Evolutionary conservation across 2,113 vertebrate species (phyloP).

Genomic region (Percina caprodes): DNA sequence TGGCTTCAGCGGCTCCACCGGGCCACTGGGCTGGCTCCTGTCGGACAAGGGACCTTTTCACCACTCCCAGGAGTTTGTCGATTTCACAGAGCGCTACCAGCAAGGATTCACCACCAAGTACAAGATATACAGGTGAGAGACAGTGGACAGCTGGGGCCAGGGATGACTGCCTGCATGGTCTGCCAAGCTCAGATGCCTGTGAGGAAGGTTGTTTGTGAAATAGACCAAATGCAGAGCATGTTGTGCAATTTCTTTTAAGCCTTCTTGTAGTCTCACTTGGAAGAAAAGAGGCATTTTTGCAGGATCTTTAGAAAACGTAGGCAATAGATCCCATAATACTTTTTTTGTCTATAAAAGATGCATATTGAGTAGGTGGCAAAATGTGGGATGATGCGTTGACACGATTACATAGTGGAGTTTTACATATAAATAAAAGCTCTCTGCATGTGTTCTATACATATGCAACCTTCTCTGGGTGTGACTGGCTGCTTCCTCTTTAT

Average conservation of each 20-base stretch:
- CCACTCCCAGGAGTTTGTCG: constrained; percentile 86
- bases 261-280: not conserved
- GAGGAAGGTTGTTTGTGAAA: not conserved
- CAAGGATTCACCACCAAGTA: constrained; percentile 89
- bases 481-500: constrained; percentile 36
- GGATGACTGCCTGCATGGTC: not conserved
- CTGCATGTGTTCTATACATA: constrained; percentile 25
- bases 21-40: constrained; percentile 86
- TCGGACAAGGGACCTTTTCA: constrained; percentile 89
- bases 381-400: constrained; percentile 39
- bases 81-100: constrained; percentile 87
- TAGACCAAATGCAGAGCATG: not conserved
- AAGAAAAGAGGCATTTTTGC: not conserved
- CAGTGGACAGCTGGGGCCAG: not conserved
- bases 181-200: not conserved
- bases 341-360: constrained; percentile 29
- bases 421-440: constrained; percentile 51
- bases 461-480: constrained; percentile 30
- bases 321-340: not conserved
- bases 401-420: constrained; percentile 55
- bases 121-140: constrained; percentile 88
- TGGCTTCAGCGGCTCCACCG: constrained; percentile 86
- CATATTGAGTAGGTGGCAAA: constrained; percentile 47
- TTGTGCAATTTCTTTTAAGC: not conserved
- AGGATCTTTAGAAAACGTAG: not conserved